Evolutionary conservation across 2,888 invertebrate genomes (phyloP).

Genomic region (Morpho helenor): DNA sequence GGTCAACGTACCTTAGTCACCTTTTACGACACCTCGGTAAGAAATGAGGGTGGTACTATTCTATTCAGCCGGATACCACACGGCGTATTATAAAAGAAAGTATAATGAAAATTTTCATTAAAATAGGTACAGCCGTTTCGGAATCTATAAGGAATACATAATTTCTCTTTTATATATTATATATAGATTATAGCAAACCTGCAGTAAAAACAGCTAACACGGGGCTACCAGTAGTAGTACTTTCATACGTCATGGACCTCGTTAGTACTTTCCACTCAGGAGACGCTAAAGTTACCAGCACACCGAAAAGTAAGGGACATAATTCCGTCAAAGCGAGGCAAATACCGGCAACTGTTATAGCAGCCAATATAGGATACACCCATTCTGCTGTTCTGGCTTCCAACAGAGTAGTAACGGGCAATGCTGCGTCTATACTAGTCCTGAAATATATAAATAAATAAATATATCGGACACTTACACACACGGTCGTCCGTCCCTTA

Average conservation of each 20-base stretch:
- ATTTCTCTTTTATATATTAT: too few relatives aligned
- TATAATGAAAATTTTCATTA: too few relatives aligned
- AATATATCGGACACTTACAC: too few relatives aligned
- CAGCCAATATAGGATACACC: slow-evolving; percentile 80
- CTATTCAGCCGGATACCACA: too few relatives aligned
- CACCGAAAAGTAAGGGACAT: slow-evolving; percentile 75
- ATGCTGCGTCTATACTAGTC: slow-evolving; percentile 76
- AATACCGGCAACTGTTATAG: slow-evolving; percentile 78
- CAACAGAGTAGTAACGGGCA: slow-evolving; percentile 79
- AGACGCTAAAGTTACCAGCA: slow-evolving; percentile 77
- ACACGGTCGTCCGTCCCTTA: too few relatives aligned
- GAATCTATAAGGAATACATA: not conserved
- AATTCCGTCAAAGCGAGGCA: slow-evolving; percentile 82
- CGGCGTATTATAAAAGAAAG: too few relatives aligned
- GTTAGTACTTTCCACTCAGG: slow-evolving; percentile 82
- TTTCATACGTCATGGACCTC: slow-evolving; percentile 80
- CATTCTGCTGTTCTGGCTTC: slow-evolving; percentile 80
- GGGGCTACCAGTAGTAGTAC: slow-evolving; percentile 80
- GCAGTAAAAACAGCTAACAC: slow-evolving; percentile 82
- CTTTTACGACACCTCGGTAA: too few relatives aligned
- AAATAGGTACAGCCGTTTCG: too few relatives aligned
- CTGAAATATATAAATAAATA: slow-evolving; percentile 40
- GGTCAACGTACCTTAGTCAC: too few relatives aligned
- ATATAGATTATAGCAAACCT: slow-evolving; percentile 44
- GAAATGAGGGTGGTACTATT: too few relatives aligned